Evolutionary conservation across 2,888 invertebrate genomes (phyloP).

Genomic region (Apodemia duryi): DNA sequence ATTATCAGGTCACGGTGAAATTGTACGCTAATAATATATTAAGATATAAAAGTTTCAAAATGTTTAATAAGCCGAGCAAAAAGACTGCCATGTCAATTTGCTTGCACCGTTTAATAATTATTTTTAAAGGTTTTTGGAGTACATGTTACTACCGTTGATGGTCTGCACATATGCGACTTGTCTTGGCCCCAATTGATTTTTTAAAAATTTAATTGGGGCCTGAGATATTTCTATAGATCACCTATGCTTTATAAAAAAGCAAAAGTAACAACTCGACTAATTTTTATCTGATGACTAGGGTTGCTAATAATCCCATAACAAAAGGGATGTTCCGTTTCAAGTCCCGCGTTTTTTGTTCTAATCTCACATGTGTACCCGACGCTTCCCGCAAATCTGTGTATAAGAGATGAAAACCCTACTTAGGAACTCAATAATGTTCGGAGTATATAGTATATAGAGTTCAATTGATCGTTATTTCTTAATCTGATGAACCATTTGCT

Average conservation of each 20-base stretch:
- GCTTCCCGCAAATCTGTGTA: too few relatives aligned
- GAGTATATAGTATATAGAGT: too few relatives aligned
- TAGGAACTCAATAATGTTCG: too few relatives aligned
- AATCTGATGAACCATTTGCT: too few relatives aligned
- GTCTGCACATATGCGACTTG: neutral
- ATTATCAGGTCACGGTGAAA: slow-evolving; percentile 30
- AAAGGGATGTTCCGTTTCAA: too few relatives aligned
- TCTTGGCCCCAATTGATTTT: neutral
- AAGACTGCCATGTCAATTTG: slow-evolving; percentile 14
- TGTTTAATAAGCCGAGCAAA: slow-evolving; percentile 14
- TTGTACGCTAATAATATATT: slow-evolving; percentile 21
- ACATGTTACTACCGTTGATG: slow-evolving; percentile 8
- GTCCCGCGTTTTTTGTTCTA: too few relatives aligned
- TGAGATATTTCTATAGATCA: neutral
- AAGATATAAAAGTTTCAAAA: slow-evolving; percentile 16
- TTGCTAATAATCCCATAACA: too few relatives aligned
- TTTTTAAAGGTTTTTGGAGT: slow-evolving; percentile 15
- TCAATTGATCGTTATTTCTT: too few relatives aligned
- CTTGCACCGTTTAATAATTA: slow-evolving; percentile 13
- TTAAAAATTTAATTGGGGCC: neutral
- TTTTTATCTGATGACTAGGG: too few relatives aligned
- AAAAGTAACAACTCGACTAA: too few relatives aligned
- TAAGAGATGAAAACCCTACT: too few relatives aligned
- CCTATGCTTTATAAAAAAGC: neutral
- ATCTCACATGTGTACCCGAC: too few relatives aligned